Base-by-base conservation (phyloP, 2,888 invertebrate genomes). In the Entomobrya proxima region DNA sequence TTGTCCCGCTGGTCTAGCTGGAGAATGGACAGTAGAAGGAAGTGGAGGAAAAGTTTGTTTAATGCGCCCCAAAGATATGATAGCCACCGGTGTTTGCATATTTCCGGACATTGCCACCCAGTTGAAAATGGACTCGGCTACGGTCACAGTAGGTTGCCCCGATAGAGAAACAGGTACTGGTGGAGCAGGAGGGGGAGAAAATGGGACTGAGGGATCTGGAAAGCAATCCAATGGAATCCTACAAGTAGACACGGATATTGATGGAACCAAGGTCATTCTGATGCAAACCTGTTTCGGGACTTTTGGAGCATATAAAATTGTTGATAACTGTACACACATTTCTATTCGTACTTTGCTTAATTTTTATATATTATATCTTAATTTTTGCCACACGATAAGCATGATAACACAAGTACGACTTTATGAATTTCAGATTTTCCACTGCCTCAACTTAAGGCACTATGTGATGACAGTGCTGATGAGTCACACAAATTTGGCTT, bases 31-130 rank as follows among this genome's bases (percentile, higher is more conserved):
- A 0, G 69, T 84, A 0, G 77, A 78, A 72, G 77, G 77, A 7
- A 58, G 55, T 15, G 84, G 72, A 1, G 44, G 44, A 6, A 72
- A 67, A 15, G 4, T 58, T 40, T 84, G 84, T 18, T 32, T 84
- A 1, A 40, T 69, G 24, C 77, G 84, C 13, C 77, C 77, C 3
- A 52, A 69, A n/a, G 58, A 52, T 15, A 4, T 84, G 4, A 0
- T 77, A n/a, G n/a, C 77, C 0, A 30, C 32, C 1, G 84, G 84
- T 30, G 37, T 84, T 47, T 84, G 84, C 77, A 72, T 84, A 7
- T 27, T 84, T 13, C 72, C 77, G 0, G 77, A 77, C 21, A 5
- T 84, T 5, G 5, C 61, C 13, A 77, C 69, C 1, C 69, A 77
- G 24, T 13, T 84, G 13, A 35, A 27, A 0, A 76, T 77, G 9